These are phyloP conservation scores for Eulemur rufifrons DNA, from an alignment of 2,113 vertebrate genomes.

Conservation along the genomic window DNA sequence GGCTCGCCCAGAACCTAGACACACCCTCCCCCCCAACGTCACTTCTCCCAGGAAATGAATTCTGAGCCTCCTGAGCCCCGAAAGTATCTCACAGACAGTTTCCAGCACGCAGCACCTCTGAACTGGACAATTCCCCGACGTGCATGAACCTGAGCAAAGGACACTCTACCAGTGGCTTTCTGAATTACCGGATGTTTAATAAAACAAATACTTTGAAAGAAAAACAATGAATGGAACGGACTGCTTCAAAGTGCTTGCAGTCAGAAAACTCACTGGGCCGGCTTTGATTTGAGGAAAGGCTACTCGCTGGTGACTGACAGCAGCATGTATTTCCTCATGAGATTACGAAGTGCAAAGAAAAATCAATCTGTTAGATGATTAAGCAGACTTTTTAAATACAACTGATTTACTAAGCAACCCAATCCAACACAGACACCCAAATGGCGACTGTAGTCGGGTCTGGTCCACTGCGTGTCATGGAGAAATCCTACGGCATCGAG, in stretches of 20 bases:
- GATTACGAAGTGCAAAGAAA: background rate
- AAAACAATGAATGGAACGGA: rapidly evolving
- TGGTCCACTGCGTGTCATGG: background rate
- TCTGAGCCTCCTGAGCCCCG: rapidly evolving
- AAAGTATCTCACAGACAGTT: background rate
- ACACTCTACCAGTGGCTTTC: background rate
- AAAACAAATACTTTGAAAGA: background rate
- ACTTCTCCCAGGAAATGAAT: background rate
- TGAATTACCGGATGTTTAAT: rapidly evolving
- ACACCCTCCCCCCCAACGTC: too few relatives aligned
- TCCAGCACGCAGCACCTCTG: rapidly evolving
- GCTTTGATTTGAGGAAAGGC: background rate
- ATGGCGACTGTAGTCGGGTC: rapidly evolving
- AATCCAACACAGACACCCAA: rapidly evolving
- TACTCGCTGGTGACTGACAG: rapidly evolving
- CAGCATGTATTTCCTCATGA: background rate
- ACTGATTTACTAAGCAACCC: rapidly evolving
- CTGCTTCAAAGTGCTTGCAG: rapidly evolving
- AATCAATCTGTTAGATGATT: background rate
- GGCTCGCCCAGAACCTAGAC: background rate
- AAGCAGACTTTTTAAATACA: too few relatives aligned
- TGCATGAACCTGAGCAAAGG: too few relatives aligned
- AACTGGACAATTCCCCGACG: too few relatives aligned
- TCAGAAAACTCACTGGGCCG: background rate
- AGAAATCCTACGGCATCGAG: rapidly evolving